Percentiles rank a stretch among this genome's conserved stretches.
Conservation (phyloP, 1,140 invertebrate genomes). For the Cherax quadricarinatus region DNA sequence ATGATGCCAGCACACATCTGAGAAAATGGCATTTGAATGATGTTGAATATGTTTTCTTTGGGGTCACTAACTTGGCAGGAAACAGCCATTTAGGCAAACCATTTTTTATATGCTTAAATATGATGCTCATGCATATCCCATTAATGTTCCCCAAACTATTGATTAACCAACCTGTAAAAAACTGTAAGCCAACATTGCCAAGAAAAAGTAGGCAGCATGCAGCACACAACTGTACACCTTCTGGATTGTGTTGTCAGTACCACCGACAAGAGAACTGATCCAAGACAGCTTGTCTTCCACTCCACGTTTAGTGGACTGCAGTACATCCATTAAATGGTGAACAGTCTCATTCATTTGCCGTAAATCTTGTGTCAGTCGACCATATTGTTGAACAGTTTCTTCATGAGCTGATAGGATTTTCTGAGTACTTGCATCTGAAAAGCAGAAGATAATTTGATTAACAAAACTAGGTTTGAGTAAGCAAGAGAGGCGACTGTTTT, state of each 20-base stretch:
- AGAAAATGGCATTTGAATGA: too few species aligned
- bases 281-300: slow-evolving; percentile 80
- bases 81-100: too few species aligned
- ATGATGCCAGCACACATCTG: too few species aligned
- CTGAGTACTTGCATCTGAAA: slow-evolving; percentile 78
- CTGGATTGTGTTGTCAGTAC: slow-evolving; percentile 77
- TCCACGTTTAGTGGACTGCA: slow-evolving; percentile 78
- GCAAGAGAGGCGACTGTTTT: too few species aligned
- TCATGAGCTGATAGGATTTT: slow-evolving; percentile 80
- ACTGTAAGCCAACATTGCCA: slow-evolving; percentile 71
- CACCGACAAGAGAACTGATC: slow-evolving; percentile 80
- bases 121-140: too few species aligned
- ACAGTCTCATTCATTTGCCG: slow-evolving; percentile 82
- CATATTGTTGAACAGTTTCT: slow-evolving; percentile 79
- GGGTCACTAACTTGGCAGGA: too few species aligned
- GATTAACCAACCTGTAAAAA: slow-evolving; percentile 49
- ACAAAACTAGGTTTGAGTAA: too few species aligned
- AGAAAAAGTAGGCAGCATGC: slow-evolving; percentile 75
- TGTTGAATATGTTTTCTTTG: too few species aligned
- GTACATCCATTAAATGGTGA: slow-evolving; percentile 78
- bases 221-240: slow-evolving; percentile 74
- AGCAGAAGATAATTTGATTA: slow-evolving; percentile 1
- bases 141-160: too few species aligned
- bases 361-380: slow-evolving; percentile 80
- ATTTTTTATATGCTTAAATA: too few species aligned